Base-by-base conservation (phyloP, 2,113 vertebrate species). In the Neogobius melanostomus region DNA sequence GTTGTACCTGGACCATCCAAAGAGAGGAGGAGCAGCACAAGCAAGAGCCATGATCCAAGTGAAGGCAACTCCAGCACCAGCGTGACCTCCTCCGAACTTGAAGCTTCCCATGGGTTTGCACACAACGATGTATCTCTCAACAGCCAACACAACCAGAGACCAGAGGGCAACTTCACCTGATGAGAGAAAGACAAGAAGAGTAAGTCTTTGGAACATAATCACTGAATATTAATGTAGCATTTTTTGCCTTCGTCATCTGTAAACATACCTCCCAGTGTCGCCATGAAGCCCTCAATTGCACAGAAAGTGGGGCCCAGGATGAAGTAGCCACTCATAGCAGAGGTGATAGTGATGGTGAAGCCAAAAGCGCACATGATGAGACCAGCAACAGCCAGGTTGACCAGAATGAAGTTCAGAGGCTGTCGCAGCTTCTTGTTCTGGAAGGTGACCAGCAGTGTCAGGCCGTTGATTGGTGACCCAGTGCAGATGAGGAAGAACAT, bases 101-200 rank as follows among this genome's bases (percentile, higher is more conserved):
- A 95, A 94, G 81, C 93, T 94, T 46, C 92, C 92, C 93, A 93
- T 93, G 65, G 93, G 93, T 74, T 94, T 95, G 90, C 94, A 95
- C 74, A 94, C 87, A 0, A 95, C 91, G 6, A 94, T 91, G 85
- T 94, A 94, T 54, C 93, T 89, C 82, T 95, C 93, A 15, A 94
- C 65, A 81, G 94, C 94, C 86, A 94, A 61, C 14, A 94, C 92
- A 0, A 95, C 94, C 81, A 94, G 84, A 1, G 94, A 95, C 93
- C 94, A 95, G 56, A 94, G 88, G 61, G 93, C 70, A 0, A 94
- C 90, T 67, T 95, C 82, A 80, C 93, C 94, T 87, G 53, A 7
- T 21, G 6, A 14, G 21, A 44, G 16, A 54, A 43, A 9, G 46
- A 59, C 4, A 50, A 68, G 8, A 8, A 10, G 14, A 59, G 54